Base-by-base conservation (phyloP, 2,888 invertebrate species). In the Scaptomyza parva region DNA sequence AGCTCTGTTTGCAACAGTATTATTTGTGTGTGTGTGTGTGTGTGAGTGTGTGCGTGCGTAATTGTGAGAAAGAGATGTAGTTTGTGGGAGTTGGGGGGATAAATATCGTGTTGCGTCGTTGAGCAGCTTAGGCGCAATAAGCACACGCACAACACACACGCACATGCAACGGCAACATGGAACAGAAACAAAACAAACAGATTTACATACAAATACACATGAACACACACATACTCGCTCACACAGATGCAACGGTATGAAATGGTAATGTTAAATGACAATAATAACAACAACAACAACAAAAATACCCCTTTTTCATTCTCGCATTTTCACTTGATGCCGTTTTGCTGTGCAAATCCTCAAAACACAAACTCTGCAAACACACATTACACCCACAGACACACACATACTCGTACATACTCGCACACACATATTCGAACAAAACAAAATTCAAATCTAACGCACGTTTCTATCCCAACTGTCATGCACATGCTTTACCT, bases 271-370 rank as follows among this genome's bases (percentile, higher is more conserved):
- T 60, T 58, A 76, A 66, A 72, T 61, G 68, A 69, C 71, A 78
- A 59, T 61, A 70, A 67, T 50, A 76, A 72, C 59, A 63, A 64
- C 58, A 70, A 43, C 37, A 72, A 59, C 62, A 67, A 66, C 67
- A 70, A 65, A 62, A 63, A 68, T 67, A 55, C 53, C 52, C 52
- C 9, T 48, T 58, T 14, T 64, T 54, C 37, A 43, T 17, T 28
- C 43, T 54, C 41, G 37, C 53, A 52, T 50, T 35, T 50, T 43
- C 51, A 53, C 59, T 50, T 44, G 57, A 33, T 66, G 65, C 43
- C 71, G 65, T 78, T 88, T 80, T 88, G 87, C 88, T 81, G 74
- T 85, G 87, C 78, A 85, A 88, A 88, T 88, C 88, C 88, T 78
- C 86, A 85, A 87, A 84, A 88, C 88, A n/a, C n/a, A n/a, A 88